Percentiles rank a stretch among this genome's conserved stretches.
These are phyloP conservation scores for Melolontha melolontha DNA, from an alignment of 2,888 invertebrate genomes.

Conservation along the genomic window DNA sequence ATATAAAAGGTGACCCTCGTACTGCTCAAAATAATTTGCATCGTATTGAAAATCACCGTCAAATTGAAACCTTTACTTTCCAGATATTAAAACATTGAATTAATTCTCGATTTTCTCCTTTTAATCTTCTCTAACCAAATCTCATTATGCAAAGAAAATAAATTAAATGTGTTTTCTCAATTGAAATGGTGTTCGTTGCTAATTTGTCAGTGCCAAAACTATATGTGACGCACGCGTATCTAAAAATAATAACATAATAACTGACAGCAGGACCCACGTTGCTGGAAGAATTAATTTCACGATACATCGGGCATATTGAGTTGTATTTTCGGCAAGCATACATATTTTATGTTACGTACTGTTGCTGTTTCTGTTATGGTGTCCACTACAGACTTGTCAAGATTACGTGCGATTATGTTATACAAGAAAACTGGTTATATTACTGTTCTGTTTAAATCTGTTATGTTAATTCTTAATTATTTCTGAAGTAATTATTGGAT, in stretches of 20 bases:
- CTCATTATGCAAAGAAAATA: constrained; percentile 20
- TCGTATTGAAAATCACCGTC: too few relatives aligned
- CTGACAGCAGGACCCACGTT: constrained; percentile 27
- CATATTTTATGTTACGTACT: constrained; percentile 15
- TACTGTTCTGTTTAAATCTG: too few relatives aligned
- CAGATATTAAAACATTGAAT: too few relatives aligned
- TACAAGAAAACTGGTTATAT: too few relatives aligned
- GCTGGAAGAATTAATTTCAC: constrained; percentile 29
- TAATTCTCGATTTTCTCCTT: background rate
- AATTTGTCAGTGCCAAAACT: constrained; percentile 55
- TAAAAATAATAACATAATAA: constrained; percentile 55
- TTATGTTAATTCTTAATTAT: too few relatives aligned
- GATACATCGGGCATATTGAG: constrained; percentile 15
- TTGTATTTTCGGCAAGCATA: constrained; percentile 18
- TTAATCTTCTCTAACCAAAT: constrained; percentile 1
- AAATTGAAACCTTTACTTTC: too few relatives aligned
- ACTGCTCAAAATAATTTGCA: too few relatives aligned
- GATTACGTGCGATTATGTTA: too few relatives aligned
- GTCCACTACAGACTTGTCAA: too few relatives aligned
- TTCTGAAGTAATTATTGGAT: too few relatives aligned
- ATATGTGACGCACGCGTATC: constrained; percentile 57
- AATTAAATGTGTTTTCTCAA: constrained; percentile 25
- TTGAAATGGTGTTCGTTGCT: constrained; percentile 43
- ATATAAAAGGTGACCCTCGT: too few relatives aligned
- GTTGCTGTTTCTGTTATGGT: background rate